A percentile compares a stretch with the other conserved stretches of the same genome.
Conservation (phyloP, 2,113 vertebrate species). For the Leucoraja erinaceus region DNA sequence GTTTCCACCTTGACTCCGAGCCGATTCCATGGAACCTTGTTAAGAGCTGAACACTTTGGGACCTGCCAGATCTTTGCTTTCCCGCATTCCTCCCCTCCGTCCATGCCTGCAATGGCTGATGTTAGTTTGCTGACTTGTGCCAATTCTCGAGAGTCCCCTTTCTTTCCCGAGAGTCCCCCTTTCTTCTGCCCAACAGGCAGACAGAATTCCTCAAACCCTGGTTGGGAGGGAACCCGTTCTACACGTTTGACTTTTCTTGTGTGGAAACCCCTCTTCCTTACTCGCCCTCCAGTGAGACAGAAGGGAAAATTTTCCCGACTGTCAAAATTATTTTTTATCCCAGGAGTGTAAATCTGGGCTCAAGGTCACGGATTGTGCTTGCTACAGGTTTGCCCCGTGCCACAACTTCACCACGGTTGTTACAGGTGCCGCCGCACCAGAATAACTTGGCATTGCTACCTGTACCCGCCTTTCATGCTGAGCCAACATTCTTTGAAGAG, state of each 20-base stretch:
- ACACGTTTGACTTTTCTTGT: too few species aligned
- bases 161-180: too few species aligned
- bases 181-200: background rate
- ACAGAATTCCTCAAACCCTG: too few species aligned
- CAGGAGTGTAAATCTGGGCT: background rate
- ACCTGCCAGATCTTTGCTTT: background rate
- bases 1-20: background rate
- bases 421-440: background rate
- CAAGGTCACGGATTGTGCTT: background rate
- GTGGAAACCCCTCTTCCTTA: background rate
- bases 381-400: background rate
- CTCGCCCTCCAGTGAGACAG: too few species aligned
- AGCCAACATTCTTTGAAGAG: background rate
- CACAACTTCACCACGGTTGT: background rate
- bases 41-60: background rate
- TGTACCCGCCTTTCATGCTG: background rate
- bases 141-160: background rate
- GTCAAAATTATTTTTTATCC: background rate
- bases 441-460: background rate
- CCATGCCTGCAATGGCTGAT: too few species aligned
- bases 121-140: background rate
- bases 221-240: background rate
- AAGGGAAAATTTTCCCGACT: background rate
- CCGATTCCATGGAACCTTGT: background rate
- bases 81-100: background rate